Evolutionary conservation across 2,113 vertebrate genomes (phyloP).

Genomic region (Pollachius pollachius): DNA sequence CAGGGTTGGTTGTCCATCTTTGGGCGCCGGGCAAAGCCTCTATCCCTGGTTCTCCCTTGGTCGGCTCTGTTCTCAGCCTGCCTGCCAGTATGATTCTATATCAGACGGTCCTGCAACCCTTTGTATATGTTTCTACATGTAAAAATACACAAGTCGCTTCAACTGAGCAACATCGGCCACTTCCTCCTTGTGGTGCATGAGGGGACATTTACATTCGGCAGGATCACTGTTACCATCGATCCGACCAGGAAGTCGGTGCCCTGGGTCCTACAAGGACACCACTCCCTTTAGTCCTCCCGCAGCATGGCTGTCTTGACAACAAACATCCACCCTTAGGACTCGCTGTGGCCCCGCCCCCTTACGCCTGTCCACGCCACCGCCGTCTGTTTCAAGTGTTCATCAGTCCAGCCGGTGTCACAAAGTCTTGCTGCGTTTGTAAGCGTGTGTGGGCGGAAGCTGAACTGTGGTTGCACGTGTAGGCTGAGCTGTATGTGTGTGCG

Average conservation of each 20-base stretch:
- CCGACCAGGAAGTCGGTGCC: conserved; percentile 11
- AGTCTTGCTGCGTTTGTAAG: conserved; percentile 24
- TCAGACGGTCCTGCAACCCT: no score
- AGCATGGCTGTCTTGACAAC: conserved; percentile 37
- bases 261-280: conserved; percentile 1
- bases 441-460: not conserved
- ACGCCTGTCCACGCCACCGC: conserved; percentile 18
- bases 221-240: conserved; percentile 7
- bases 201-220: not conserved
- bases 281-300: conserved; percentile 8
- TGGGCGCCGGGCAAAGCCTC: no score
- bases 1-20: no score
- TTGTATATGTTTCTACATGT: no score
- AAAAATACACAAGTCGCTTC: no score
- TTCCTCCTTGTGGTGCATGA: not conserved
- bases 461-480: not conserved
- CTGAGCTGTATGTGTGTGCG: conserved; percentile 23
- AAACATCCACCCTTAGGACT: conserved; percentile 37
- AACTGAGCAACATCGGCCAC: not conserved
- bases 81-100: no score
- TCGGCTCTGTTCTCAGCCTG: no score
- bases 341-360: conserved; percentile 15
- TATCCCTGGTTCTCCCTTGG: no score
- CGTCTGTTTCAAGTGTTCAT: conserved; percentile 51
- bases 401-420: conserved; percentile 45